Conservation (phyloP, 2,113 vertebrate genomes). For the Scartelaos histophorus region DNA sequence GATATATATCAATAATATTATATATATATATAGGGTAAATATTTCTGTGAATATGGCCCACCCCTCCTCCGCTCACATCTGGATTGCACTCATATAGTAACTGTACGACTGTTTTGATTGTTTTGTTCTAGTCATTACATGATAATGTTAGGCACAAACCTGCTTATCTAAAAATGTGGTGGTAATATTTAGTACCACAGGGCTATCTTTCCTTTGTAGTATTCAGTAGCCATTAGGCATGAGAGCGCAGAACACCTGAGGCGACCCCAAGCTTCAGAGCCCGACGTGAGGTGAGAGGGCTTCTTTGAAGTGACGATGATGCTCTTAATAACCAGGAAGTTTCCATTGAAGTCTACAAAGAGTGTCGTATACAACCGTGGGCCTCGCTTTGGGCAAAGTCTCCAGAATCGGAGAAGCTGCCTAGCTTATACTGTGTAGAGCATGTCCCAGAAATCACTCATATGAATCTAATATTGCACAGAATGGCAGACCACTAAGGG, state of each 20-base stretch:
- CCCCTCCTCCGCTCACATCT: not conserved
- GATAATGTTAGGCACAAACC: slow-evolving; percentile 20
- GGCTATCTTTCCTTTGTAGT: slow-evolving; percentile 40
- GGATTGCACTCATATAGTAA: not conserved
- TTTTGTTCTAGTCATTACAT: not conserved
- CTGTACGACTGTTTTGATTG: not conserved
- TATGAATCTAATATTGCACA: not conserved
- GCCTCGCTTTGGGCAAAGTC: slow-evolving; percentile 48
- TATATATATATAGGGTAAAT: too few relatives aligned
- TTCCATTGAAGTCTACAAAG: slow-evolving; percentile 57
- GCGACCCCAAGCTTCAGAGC: slow-evolving; percentile 46
- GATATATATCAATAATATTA: too few relatives aligned
- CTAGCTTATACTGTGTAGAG: slow-evolving; percentile 16
- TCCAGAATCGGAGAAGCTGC: slow-evolving; percentile 30
- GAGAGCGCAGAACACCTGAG: slow-evolving; percentile 46
- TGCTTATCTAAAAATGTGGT: not conserved
- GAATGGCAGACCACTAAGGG: too few relatives aligned
- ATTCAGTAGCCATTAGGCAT: slow-evolving; percentile 45
- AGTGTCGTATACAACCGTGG: slow-evolving; percentile 33
- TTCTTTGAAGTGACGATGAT: slow-evolving; percentile 65
- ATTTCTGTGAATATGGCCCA: too few relatives aligned
- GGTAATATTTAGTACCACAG: slow-evolving; percentile 33
- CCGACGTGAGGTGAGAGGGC: slow-evolving; percentile 41
- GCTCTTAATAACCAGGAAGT: slow-evolving; percentile 48
- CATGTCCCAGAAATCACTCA: not conserved